Conservation (phyloP, 2,797 vertebrate species). For the Hylomyscus alleni region DNA sequence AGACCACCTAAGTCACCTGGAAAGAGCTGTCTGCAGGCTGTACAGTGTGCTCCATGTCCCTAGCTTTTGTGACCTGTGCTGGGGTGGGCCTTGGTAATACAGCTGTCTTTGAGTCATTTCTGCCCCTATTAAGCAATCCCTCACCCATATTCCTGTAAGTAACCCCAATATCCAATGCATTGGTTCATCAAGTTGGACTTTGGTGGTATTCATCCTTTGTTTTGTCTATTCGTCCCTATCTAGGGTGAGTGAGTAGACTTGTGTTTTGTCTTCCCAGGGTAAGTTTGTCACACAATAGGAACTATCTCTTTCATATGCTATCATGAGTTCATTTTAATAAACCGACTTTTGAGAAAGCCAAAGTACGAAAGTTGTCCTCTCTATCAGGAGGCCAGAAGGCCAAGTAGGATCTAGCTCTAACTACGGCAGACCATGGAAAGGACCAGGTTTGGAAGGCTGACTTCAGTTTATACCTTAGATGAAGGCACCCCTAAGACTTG, state of each 20-base stretch:
- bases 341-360: slow-evolving; percentile 52
- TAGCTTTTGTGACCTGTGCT: neutral
- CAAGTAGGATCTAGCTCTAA: slow-evolving; percentile 19
- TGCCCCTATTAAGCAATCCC: neutral
- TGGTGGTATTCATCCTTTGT: neutral
- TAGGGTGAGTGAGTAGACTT: neutral
- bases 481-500: neutral
- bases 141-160: neutral
- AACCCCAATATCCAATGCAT: neutral
- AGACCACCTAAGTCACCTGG: neutral
- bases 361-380: neutral
- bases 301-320: neutral
- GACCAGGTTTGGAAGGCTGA: neutral
- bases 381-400: neutral
- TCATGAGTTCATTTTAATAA: neutral
- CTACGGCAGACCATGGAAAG: neutral
- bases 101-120: neutral
- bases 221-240: neutral
- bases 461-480: slow-evolving; percentile 34
- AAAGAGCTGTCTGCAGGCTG: neutral
- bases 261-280: neutral
- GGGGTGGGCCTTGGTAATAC: neutral
- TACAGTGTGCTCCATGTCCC: neutral
- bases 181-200: neutral
- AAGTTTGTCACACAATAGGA: neutral